Base-by-base conservation (phyloP, 35 echinoderm and acorn worm genomes). In the Heliocidaris tuberculata region DNA sequence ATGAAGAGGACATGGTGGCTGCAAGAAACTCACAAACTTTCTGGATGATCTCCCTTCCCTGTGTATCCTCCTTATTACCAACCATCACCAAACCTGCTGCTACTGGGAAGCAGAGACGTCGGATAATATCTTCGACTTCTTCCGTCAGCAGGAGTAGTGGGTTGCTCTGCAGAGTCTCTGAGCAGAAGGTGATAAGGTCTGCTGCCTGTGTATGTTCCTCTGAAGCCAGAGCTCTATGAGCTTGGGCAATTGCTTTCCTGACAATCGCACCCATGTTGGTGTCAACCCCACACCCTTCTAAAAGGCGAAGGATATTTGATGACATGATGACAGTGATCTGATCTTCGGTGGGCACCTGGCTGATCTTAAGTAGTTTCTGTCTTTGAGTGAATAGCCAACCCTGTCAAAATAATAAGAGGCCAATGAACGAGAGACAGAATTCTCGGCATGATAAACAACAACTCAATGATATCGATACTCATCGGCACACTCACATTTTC, bases 1-100 rank as follows among this genome's bases (percentile, higher is more conserved):
- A 59, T 15, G 91, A 48, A 2, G 91, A 93, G 7, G 91, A 21
- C 91, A 93, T 30, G 30, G 11, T 50, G 13, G 2, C 21, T 24
- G 91, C 91, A 30, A 93, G 29, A 93, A 93, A 93, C 50, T 59
- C 91, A 93, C 50, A 93, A 93, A 59, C 91, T 52, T 10, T 48
- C 48, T 93, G 91, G 50, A 93, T 7, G 50, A 59, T n/a, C 13
- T 93, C 47, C 91, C 47, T 48, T 30, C 48, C 91, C 13, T 59
- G 12, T 16, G 15, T 59, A 7, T 91, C 31, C 89, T 49, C 32
- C 5, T 48, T 24, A 1, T 35, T 35, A 47, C 48, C 48, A 49
- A 2, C 89, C 89, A 32, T 91, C 42, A 21, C 16, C 89, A 3
- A 42, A 10, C 7, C 48, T 93, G 48, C n/a, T 30, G 50, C 27